Evolutionary conservation across 2,888 invertebrate species (phyloP), one percentile per base, ranked within the genome.

Genomic region (Drosophila mulleri): DNA sequence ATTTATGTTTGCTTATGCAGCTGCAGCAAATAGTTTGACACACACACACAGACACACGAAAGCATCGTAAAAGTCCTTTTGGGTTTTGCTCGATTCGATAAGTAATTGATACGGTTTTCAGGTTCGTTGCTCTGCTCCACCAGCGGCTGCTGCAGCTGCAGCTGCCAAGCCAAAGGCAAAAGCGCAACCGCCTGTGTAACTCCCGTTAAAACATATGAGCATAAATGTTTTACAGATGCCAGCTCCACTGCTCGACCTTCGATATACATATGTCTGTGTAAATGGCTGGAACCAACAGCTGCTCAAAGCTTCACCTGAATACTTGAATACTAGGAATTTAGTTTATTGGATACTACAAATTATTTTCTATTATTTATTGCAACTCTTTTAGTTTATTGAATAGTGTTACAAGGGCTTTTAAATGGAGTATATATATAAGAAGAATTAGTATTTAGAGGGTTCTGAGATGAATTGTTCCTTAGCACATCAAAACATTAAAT

Each of bases 1-100:
- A 80, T 82, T 85, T 85, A 82, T 78, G 72, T 71, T 75, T 85
- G 78, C 78, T 71, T 69, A 68, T 83, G 75, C 70, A 82, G 58
- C 78, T 78, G 76, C 67, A 72, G 76, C 66, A 75, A 44, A 72
- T 69, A 81, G 65, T 71, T 69, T 67, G 52, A 71, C 60, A 66
- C 67, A 41, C 56, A 41, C 56, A 65, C 70, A 66, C 67, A 41
- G 53, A 41, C 56, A 65, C 70, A 65, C 56, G 62, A 52, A 56
- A 60, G 48, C 75, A 69, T 56, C 69, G 63, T 60, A 75, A 68
- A 68, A 75, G 68, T 63, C 68, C 76, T 79, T 79, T 75, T 41
- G 56, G 73, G 72, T 20, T 67, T 68, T 48, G 32, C 23, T 67
- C 62, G 66, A 70, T 79, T 70, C 74, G 57, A 72, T 76, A 74